Percentiles rank a stretch among this genome's conserved stretches.
phyloP scores from a whole-genome alignment of 92 coral and sea anemone species.

The Pocillopora grandis region DNA sequence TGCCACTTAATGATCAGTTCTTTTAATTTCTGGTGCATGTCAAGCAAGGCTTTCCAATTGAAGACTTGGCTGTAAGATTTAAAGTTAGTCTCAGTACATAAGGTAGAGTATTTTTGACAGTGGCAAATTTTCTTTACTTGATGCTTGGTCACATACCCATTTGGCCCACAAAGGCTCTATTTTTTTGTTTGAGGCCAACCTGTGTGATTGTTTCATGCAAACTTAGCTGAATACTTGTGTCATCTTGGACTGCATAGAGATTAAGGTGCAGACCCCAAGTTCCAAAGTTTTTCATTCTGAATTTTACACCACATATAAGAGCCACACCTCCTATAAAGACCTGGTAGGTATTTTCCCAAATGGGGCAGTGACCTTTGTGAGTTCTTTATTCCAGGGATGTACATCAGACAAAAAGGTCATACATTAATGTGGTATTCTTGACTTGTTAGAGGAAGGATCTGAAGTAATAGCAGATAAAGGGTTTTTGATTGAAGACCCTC shows the following conservation, averaged over 20 bases:
- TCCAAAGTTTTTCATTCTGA: constrained; percentile 24
- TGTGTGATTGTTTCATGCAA: no score
- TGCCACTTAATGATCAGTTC: constrained; percentile 15
- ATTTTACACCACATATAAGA: background rate
- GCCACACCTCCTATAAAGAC: background rate
- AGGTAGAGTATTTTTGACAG: constrained; percentile 5
- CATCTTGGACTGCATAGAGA: constrained; percentile 38
- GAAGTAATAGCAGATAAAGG: constrained; percentile 26
- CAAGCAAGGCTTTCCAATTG: constrained; percentile 15
- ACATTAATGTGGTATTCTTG: background rate
- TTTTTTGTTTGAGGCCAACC: no score
- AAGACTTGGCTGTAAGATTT: constrained; percentile 12
- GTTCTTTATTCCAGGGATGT: constrained; percentile 30
- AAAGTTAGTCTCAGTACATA: constrained; percentile 28
- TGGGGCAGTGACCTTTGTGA: constrained; percentile 25
- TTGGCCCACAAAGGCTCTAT: background rate
- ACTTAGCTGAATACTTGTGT: constrained; percentile 15
- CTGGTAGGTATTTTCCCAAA: constrained; percentile 2
- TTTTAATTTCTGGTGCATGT: constrained; percentile 24
- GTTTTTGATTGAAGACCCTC: constrained; percentile 28
- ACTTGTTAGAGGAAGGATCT: constrained; percentile 8
- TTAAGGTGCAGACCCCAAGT: constrained; percentile 33
- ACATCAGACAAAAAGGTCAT: constrained; percentile 25
- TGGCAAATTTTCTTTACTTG: background rate
- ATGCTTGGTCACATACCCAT: background rate